A percentile compares a stretch with the other conserved stretches of the same genome.
Evolutionary conservation across 1,140 invertebrate genomes (phyloP).

Genomic region (Ephestia elutella): DNA sequence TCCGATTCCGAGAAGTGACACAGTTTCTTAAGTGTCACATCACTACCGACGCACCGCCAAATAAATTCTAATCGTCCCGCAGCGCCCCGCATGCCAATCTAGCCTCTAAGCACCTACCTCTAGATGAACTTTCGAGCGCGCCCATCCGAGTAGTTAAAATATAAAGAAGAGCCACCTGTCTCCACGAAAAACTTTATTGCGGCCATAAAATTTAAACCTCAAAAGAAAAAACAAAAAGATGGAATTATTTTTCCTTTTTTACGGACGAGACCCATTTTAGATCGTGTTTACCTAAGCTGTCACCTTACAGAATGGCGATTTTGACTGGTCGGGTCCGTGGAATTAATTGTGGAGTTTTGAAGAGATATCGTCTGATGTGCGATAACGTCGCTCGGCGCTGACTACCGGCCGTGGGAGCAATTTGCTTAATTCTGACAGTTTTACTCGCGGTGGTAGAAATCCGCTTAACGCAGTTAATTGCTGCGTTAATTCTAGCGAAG

Average conservation of each 20-base stretch:
- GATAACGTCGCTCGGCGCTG: slow-evolving; percentile 55
- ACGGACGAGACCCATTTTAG: slow-evolving; percentile 65
- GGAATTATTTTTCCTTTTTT: slow-evolving; percentile 49
- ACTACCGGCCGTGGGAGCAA: slow-evolving; percentile 44
- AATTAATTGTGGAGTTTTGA: slow-evolving; percentile 68
- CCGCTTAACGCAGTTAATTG: slow-evolving; percentile 23
- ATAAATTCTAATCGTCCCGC: slow-evolving; percentile 62
- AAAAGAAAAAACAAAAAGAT: slow-evolving; percentile 66
- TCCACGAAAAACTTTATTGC: slow-evolving; percentile 72
- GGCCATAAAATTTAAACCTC: slow-evolving; percentile 71
- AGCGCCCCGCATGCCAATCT: slow-evolving; percentile 51
- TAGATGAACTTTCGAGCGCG: slow-evolving; percentile 42
- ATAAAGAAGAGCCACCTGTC: slow-evolving; percentile 73
- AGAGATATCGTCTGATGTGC: slow-evolving; percentile 65
- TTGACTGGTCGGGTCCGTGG: slow-evolving; percentile 60
- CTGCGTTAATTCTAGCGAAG: slow-evolving; percentile 44
- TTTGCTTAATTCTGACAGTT: slow-evolving; percentile 58
- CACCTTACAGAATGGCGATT: slow-evolving; percentile 71
- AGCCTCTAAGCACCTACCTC: slow-evolving; percentile 47
- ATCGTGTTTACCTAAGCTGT: slow-evolving; percentile 72
- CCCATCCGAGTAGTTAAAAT: slow-evolving; percentile 55
- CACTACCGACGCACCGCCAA: slow-evolving; percentile 67
- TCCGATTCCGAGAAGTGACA: slow-evolving; percentile 72
- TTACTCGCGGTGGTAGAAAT: slow-evolving; percentile 36
- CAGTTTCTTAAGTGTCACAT: slow-evolving; percentile 72